phyloP scores from a whole-genome alignment of 2,797 vertebrate genomes.

The Hafferia zeledoni region DNA sequence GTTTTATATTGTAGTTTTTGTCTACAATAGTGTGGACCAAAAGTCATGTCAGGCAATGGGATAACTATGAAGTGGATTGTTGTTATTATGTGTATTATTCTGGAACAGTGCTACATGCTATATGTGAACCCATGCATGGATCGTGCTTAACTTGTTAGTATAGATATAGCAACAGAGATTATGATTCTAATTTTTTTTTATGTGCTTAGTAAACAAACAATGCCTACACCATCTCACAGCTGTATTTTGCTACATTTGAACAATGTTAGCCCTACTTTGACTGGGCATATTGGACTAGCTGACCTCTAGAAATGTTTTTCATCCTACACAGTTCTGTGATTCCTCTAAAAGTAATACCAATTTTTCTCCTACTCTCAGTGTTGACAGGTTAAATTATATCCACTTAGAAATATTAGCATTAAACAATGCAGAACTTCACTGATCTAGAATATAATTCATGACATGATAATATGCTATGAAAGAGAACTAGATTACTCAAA shows the following conservation, averaged over 20 bases:
- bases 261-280: neutral
- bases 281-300: neutral
- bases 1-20: neutral
- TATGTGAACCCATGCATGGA: rapidly evolving
- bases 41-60: neutral
- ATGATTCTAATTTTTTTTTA: neutral
- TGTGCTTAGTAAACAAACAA: neutral
- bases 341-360: neutral
- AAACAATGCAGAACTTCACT: neutral
- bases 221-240: neutral
- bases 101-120: neutral
- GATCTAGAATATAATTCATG: neutral
- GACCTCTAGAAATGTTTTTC: neutral
- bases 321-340: neutral
- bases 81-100: neutral
- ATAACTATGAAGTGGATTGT: neutral
- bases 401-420: neutral
- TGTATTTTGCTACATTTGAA: neutral
- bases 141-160: neutral
- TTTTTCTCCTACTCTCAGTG: neutral
- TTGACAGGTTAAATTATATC: neutral
- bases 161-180: neutral
- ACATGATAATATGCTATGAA: neutral
- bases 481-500: neutral
- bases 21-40: neutral